Conservation (phyloP, 2,888 invertebrate species). For the Tolmerus cingulatus region DNA sequence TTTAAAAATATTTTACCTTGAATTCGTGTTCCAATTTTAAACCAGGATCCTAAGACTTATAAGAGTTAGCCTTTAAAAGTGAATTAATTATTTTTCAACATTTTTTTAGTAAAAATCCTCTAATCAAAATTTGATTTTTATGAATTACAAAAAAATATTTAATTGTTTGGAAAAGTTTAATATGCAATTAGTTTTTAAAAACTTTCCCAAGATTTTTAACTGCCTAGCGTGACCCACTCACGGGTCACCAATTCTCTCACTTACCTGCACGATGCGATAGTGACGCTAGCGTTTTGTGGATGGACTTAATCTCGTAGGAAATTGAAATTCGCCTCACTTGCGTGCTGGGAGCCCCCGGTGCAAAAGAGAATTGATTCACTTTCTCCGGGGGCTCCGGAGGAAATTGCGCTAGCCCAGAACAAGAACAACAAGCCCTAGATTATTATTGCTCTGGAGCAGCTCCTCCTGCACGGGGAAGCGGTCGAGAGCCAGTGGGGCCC, state of each 20-base stretch:
- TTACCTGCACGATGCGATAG: background rate
- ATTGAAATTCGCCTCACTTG: background rate
- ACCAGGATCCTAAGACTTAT: too few species aligned
- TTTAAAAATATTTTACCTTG: too few species aligned
- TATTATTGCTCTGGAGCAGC: background rate
- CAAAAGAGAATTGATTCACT: background rate
- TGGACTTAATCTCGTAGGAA: background rate
- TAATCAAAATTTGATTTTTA: too few species aligned
- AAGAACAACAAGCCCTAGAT: background rate
- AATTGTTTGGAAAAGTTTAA: too few species aligned
- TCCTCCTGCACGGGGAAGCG: background rate
- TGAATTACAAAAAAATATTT: too few species aligned
- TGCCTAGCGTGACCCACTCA: conserved; percentile 1
- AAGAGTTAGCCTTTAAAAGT: too few species aligned
- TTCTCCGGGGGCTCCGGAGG: background rate
- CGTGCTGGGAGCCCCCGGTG: background rate
- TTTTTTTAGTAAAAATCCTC: too few species aligned
- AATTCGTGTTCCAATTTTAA: too few species aligned
- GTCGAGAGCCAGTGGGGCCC: background rate
- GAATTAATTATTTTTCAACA: too few species aligned
- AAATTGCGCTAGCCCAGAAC: background rate
- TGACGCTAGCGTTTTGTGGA: background rate
- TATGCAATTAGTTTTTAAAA: too few species aligned
- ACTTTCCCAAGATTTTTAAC: too few species aligned
- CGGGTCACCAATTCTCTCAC: background rate